Percentiles rank a stretch among this genome's conserved stretches.
Evolutionary conservation across 2,797 vertebrate genomes (phyloP).

Genomic region (Clamator glandarius): DNA sequence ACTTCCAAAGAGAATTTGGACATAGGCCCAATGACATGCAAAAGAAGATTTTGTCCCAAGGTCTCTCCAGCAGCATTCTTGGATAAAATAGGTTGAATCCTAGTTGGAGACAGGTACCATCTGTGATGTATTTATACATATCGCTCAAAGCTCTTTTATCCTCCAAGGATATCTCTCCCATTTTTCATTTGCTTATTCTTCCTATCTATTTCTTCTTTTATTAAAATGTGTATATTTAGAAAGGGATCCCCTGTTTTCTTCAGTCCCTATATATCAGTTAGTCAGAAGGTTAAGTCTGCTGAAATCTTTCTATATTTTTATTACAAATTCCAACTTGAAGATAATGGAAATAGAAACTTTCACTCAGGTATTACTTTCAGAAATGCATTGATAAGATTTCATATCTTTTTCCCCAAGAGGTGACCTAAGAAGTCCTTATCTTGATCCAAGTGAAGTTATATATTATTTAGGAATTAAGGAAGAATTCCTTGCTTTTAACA

Average conservation of each 20-base stretch:
- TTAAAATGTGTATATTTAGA: conserved; percentile 17
- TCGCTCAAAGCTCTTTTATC: conserved; percentile 40
- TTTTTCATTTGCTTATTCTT: conserved; percentile 31
- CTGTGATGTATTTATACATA: conserved; percentile 45
- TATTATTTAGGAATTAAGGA: neutral
- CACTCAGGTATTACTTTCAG: neutral
- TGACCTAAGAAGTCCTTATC: neutral
- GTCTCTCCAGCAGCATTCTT: conserved; percentile 32
- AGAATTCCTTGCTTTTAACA: neutral
- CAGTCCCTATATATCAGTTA: neutral
- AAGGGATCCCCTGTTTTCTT: neutral
- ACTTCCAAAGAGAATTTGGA: conserved; percentile 38
- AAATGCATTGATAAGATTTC: neutral
- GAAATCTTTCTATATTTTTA: neutral
- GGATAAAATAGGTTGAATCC: conserved; percentile 37
- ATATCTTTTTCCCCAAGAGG: neutral
- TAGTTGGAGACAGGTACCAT: conserved; percentile 58
- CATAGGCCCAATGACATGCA: conserved; percentile 32
- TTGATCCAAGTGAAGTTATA: neutral
- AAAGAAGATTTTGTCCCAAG: conserved; percentile 42
- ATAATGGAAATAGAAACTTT: neutral
- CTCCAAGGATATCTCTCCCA: neutral
- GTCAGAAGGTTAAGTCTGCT: conserved; percentile 11
- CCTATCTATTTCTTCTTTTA: conserved; percentile 11
- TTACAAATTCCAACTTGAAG: neutral